A percentile compares a stretch with the other conserved stretches of the same genome.
phyloP scores from a whole-genome alignment of 1,140 invertebrate genomes.

The Aricia agestis region DNA sequence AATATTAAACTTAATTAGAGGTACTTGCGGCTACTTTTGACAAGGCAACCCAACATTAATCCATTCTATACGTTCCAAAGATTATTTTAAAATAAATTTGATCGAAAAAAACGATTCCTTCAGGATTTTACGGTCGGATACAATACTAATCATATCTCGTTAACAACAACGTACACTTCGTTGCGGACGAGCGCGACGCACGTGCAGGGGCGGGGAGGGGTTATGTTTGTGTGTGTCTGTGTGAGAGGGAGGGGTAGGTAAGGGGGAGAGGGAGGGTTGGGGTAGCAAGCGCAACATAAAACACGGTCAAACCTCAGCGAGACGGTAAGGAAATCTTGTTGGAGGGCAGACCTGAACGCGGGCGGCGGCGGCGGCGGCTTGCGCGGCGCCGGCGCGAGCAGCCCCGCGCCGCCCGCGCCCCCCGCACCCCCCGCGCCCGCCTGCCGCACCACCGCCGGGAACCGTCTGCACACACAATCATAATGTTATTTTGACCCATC shows the following conservation, averaged over 20 bases:
- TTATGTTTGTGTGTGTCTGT: too few species aligned
- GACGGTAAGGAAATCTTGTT: conserved; percentile 77
- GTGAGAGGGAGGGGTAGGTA: background rate
- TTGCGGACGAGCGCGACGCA: background rate
- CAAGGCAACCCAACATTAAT: too few species aligned
- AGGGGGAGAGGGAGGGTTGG: too few species aligned
- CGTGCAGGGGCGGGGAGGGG: conserved; percentile 1
- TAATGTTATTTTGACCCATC: background rate
- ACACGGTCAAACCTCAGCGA: conserved; percentile 78
- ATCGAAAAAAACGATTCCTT: too few species aligned
- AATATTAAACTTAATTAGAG: too few species aligned
- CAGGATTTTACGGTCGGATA: too few species aligned
- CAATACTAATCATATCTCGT: too few species aligned
- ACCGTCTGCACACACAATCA: conserved; percentile 37
- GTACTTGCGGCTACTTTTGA: too few species aligned
- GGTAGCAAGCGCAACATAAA: conserved; percentile 41
- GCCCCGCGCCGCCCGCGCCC: conserved; percentile 77
- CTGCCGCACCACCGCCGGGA: conserved; percentile 63
- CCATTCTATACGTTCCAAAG: too few species aligned
- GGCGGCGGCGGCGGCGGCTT: conserved; percentile 82
- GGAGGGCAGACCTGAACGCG: conserved; percentile 87
- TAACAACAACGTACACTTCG: too few species aligned
- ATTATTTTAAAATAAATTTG: too few species aligned
- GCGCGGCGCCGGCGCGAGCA: conserved; percentile 83
- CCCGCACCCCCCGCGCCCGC: too few species aligned